Evolutionary conservation across 2,113 vertebrate species (phyloP).

Genomic region (Hippocampus zosterae): DNA sequence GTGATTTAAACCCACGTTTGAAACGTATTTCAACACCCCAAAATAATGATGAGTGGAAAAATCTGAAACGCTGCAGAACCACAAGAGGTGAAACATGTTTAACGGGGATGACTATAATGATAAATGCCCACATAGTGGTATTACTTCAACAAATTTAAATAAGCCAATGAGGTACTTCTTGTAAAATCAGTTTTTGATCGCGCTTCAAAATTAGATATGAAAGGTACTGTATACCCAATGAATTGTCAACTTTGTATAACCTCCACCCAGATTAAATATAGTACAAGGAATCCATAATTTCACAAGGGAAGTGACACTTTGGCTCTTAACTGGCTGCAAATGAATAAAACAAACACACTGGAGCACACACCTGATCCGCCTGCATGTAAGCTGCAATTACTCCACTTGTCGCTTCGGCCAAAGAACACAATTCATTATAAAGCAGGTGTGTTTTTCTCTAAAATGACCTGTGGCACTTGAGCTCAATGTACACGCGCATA

Average conservation of each 20-base stretch:
- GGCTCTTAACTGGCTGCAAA: constrained; percentile 7
- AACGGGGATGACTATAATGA: too few species aligned
- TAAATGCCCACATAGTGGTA: too few species aligned
- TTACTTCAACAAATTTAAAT: too few species aligned
- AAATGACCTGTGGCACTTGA: constrained; percentile 40
- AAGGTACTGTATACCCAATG: not conserved
- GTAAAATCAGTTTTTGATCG: not conserved
- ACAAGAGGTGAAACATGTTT: too few species aligned
- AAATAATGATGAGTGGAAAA: too few species aligned
- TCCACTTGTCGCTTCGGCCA: constrained; percentile 32
- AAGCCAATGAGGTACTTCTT: too few species aligned
- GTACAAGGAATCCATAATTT: not conserved
- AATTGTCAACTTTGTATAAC: not conserved
- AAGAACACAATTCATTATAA: constrained; percentile 51
- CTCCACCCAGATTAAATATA: not conserved
- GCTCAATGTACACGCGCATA: constrained; percentile 15
- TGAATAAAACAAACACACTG: constrained; percentile 2
- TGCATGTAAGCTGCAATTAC: constrained; percentile 6
- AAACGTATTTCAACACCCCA: too few species aligned
- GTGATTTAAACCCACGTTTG: too few species aligned
- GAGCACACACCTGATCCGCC: constrained; percentile 1
- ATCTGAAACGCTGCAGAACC: too few species aligned
- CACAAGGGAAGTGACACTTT: not conserved
- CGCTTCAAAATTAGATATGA: not conserved
- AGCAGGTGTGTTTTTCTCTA: constrained; percentile 53